Evolutionary conservation across 2,888 invertebrate species (phyloP).

Genomic region (Sphaerophoria rueppellii): DNA sequence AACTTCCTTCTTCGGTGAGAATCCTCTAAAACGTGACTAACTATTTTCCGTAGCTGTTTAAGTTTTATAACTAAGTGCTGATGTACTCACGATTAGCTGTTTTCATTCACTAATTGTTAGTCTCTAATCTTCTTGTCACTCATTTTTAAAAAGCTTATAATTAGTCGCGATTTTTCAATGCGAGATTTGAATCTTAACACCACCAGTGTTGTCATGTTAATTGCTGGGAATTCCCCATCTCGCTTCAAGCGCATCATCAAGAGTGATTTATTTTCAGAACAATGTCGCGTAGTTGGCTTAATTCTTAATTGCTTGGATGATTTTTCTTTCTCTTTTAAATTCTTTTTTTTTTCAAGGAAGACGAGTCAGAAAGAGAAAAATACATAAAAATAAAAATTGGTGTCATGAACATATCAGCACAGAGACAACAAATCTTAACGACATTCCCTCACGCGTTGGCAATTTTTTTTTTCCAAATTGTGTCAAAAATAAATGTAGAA

Average conservation of each 20-base stretch:
- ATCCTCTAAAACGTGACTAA: no score
- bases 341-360: slow-evolving; percentile 8
- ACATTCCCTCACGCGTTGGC: slow-evolving; percentile 33
- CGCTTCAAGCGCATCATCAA: neutral
- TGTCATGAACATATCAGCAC: slow-evolving; percentile 21
- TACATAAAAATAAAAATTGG: slow-evolving; percentile 9
- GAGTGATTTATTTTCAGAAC: slow-evolving; percentile 6
- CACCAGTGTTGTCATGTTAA: slow-evolving; percentile 4
- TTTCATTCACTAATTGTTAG: neutral
- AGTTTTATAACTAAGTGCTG: neutral
- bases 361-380: slow-evolving; percentile 1
- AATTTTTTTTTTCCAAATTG: slow-evolving; percentile 5
- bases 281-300: neutral
- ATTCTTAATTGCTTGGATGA: slow-evolving; percentile 29
- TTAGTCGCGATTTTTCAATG: slow-evolving; percentile 5
- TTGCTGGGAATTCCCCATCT: slow-evolving; percentile 7
- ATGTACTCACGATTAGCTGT: neutral
- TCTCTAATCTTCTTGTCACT: neutral
- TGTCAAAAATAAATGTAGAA: slow-evolving; percentile 1
- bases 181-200: slow-evolving; percentile 3
- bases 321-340: neutral
- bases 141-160: slow-evolving; percentile 20
- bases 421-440: slow-evolving; percentile 10
- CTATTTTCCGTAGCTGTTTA: neutral
- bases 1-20: no score